Percentiles rank a stretch among this genome's conserved stretches.
phyloP scores from a whole-genome alignment of 2,888 invertebrate species.

The Pristionchus exspectatus region DNA sequence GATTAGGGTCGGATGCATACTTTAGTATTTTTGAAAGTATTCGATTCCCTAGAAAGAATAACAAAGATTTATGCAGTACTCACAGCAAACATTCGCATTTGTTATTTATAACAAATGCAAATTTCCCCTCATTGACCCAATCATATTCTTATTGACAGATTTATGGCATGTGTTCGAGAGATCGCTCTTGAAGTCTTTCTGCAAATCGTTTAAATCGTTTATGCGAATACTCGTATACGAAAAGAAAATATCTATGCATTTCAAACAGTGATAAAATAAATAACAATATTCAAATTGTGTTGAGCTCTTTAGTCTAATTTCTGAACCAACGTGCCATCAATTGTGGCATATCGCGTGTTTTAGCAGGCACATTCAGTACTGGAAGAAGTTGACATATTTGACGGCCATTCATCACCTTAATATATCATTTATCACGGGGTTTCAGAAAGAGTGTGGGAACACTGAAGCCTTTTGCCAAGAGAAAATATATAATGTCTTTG shows the following conservation, averaged over 20 bases:
- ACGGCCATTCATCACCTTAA: slow-evolving; percentile 16
- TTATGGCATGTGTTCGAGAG: too few species aligned
- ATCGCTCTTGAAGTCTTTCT: too few species aligned
- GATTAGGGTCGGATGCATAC: background rate
- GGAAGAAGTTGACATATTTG: background rate
- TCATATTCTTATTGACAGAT: too few species aligned
- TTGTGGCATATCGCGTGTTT: slow-evolving; percentile 2
- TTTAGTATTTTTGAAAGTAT: too few species aligned
- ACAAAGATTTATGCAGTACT: too few species aligned
- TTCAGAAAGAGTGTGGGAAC: background rate
- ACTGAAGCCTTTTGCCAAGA: too few species aligned
- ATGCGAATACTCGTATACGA: background rate
- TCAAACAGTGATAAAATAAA: background rate
- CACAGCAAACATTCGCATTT: too few species aligned
- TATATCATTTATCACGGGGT: background rate
- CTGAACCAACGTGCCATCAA: slow-evolving; percentile 45
- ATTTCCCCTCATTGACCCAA: too few species aligned
- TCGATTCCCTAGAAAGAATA: too few species aligned
- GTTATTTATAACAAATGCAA: too few species aligned
- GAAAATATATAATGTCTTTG: too few species aligned
- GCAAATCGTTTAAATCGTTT: background rate
- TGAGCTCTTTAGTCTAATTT: background rate
- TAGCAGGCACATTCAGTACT: slow-evolving; percentile 43
- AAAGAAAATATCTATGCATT: slow-evolving; percentile 5
- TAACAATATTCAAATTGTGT: too few species aligned